Evolutionary conservation across 2,113 vertebrate genomes (phyloP).

Genomic region (Nematolebias whitei): DNA sequence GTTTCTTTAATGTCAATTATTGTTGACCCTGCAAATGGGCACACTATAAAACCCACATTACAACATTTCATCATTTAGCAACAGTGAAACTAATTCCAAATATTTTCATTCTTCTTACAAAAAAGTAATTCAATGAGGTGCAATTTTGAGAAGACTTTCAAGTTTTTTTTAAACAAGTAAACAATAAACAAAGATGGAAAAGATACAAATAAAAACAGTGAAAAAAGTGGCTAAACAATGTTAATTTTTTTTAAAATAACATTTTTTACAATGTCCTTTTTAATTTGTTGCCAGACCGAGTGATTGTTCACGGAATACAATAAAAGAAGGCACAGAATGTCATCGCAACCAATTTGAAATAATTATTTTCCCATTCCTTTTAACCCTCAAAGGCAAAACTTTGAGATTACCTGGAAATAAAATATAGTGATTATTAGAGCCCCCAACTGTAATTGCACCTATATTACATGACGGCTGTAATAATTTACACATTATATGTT

Average conservation of each 20-base stretch:
- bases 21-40: too few species aligned
- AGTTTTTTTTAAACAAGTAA: too few species aligned
- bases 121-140: too few species aligned
- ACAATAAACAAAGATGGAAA: too few species aligned
- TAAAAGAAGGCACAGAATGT: not conserved
- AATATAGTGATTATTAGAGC: slow-evolving; percentile 19
- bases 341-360: slow-evolving; percentile 2
- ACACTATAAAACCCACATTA: too few species aligned
- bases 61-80: too few species aligned
- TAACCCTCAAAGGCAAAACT: slow-evolving; percentile 3
- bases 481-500: slow-evolving; percentile 17
- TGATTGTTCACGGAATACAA: not conserved
- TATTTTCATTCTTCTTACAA: too few species aligned
- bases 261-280: not conserved
- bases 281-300: slow-evolving; percentile 2
- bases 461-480: slow-evolving; percentile 23
- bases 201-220: not conserved
- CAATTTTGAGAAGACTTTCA: too few species aligned
- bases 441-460: slow-evolving; percentile 24
- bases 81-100: too few species aligned
- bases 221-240: not conserved
- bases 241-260: not conserved
- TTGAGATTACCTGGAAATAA: slow-evolving; percentile 16
- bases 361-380: not conserved
- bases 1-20: too few species aligned